Percentiles rank a stretch among this genome's conserved stretches.
Conservation (phyloP, 2,797 vertebrate species). For the Xiphophorus birchmanni region DNA sequence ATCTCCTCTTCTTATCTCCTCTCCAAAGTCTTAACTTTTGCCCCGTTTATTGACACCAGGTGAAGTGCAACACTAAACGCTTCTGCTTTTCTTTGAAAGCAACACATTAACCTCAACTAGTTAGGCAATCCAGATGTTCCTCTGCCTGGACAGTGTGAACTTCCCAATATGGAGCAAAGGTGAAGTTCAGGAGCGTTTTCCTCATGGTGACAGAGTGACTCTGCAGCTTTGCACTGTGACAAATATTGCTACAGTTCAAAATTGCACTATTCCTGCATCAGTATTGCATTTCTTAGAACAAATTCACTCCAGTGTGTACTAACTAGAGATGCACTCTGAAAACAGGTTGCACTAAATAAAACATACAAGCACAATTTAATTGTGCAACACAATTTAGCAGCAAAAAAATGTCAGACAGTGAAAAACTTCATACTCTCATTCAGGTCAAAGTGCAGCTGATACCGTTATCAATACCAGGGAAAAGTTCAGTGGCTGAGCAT, state of each 20-base stretch:
- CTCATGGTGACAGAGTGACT: background rate
- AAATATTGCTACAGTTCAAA: background rate
- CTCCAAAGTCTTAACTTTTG: background rate
- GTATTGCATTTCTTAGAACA: background rate
- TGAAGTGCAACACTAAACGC: background rate
- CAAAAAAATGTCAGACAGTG: background rate
- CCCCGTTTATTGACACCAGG: background rate
- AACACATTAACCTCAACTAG: background rate
- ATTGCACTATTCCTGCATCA: background rate
- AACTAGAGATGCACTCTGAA: background rate
- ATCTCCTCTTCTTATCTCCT: background rate
- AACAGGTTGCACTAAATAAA: background rate
- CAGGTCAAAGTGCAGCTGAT: background rate
- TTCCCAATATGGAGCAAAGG: constrained; percentile 40
- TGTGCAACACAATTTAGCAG: background rate
- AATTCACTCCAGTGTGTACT: background rate
- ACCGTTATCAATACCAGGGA: background rate
- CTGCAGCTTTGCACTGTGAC: background rate
- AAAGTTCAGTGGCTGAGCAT: background rate
- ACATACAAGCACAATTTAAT: background rate
- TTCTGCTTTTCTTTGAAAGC: background rate
- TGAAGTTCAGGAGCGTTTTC: constrained; percentile 20
- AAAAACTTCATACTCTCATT: background rate
- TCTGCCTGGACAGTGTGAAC: background rate
- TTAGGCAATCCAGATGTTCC: background rate